Evolutionary conservation across 2,888 invertebrate genomes (phyloP).

Genomic region (Dendrolimus houi): DNA sequence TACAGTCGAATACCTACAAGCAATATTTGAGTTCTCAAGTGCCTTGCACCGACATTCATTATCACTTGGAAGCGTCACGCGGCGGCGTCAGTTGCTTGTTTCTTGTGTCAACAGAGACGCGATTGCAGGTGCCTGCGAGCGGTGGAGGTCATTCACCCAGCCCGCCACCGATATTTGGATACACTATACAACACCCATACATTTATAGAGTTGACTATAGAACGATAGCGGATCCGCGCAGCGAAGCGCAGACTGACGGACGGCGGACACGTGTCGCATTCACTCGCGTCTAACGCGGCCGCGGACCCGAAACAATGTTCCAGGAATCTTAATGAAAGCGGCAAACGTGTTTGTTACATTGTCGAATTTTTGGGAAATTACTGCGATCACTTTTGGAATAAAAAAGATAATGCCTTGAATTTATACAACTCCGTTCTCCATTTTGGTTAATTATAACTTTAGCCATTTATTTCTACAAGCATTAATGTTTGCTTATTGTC

Average conservation of each 20-base stretch:
- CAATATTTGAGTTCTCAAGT: slow-evolving; percentile 31
- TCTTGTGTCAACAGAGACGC: slow-evolving; percentile 63
- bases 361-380: neutral
- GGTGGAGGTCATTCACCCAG: slow-evolving; percentile 58
- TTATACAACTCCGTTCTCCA: no score
- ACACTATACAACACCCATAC: slow-evolving; percentile 48
- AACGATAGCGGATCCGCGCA: slow-evolving; percentile 39
- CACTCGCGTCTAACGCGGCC: slow-evolving; percentile 1
- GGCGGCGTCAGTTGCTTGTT: slow-evolving; percentile 44
- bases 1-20: neutral
- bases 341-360: neutral
- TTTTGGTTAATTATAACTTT: no score
- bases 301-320: slow-evolving; percentile 3
- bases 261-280: slow-evolving; percentile 31
- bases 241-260: slow-evolving; percentile 22
- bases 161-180: slow-evolving; percentile 65
- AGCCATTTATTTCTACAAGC: no score
- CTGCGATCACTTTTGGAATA: no score
- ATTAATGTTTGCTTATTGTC: no score
- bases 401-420: no score
- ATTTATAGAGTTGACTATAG: slow-evolving; percentile 22
- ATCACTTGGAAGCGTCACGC: slow-evolving; percentile 56
- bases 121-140: slow-evolving; percentile 63
- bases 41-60: slow-evolving; percentile 53
- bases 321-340: neutral